Conservation (phyloP, 2,797 vertebrate species). For the Xerus rutilus region DNA sequence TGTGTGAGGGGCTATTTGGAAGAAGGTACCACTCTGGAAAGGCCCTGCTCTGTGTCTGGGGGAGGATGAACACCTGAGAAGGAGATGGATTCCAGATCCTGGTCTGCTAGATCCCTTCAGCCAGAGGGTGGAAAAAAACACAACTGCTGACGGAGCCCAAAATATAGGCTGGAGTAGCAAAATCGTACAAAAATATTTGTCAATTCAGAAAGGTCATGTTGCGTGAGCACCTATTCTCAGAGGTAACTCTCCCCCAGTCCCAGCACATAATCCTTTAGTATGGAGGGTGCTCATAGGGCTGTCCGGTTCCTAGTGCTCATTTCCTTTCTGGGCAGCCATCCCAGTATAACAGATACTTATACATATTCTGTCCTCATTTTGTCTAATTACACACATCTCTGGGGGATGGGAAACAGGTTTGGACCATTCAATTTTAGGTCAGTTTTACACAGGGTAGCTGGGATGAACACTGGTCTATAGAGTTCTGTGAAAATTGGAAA, state of each 20-base stretch:
- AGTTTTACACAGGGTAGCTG: conserved; percentile 80
- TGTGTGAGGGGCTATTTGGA: neutral
- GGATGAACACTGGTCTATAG: conserved; percentile 81
- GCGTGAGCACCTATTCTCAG: conserved; percentile 30
- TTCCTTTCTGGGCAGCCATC: conserved; percentile 89
- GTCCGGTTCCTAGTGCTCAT: conserved; percentile 80
- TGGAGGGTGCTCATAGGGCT: conserved; percentile 82
- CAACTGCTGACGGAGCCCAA: neutral
- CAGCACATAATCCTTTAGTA: conserved; percentile 73
- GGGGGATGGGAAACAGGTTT: conserved; percentile 84
- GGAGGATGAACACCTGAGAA: neutral
- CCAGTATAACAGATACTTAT: conserved; percentile 89
- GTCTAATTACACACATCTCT: conserved; percentile 88
- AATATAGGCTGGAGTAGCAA: neutral
- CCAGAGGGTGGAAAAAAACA: neutral
- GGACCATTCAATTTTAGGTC: conserved; percentile 87
- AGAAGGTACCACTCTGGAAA: neutral
- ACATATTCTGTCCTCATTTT: conserved; percentile 89
- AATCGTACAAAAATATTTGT: neutral
- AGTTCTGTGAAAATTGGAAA: conserved; percentile 72
- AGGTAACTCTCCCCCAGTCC: conserved; percentile 60
- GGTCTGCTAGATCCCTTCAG: neutral
- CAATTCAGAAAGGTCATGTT: conserved; percentile 77
- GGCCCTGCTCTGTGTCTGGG: neutral
- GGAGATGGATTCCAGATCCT: neutral